phyloP scores from a whole-genome alignment of 2,888 invertebrate species.

The Ormyrus labotus region DNA sequence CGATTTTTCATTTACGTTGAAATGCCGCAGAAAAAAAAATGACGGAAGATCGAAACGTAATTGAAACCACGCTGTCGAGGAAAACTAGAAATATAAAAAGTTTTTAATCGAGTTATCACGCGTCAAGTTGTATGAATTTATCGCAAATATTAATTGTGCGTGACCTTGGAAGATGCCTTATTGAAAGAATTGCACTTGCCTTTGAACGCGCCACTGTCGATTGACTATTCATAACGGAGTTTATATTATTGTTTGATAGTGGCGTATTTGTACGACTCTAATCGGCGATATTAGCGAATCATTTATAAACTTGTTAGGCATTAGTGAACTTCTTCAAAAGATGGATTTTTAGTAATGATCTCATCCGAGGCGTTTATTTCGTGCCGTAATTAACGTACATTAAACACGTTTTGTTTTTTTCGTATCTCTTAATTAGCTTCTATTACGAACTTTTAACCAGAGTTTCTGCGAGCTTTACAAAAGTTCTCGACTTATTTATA shows the following conservation, averaged over 20 bases:
- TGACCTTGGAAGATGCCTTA: conserved; percentile 1
- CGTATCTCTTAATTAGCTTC: neutral
- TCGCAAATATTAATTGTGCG: neutral
- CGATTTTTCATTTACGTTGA: neutral
- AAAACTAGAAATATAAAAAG: no score
- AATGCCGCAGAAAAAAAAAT: no score
- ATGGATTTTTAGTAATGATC: neutral
- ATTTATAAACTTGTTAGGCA: conserved; percentile 41
- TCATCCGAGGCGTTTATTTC: conserved; percentile 23
- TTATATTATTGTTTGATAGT: conserved; percentile 35
- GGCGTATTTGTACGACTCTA: conserved; percentile 23
- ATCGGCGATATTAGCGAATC: conserved; percentile 31
- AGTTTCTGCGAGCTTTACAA: neutral
- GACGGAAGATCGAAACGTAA: no score
- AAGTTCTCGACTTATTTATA: no score
- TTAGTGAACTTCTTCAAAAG: conserved; percentile 32
- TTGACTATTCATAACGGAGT: conserved; percentile 39
- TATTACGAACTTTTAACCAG: conserved; percentile 3
- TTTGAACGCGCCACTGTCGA: conserved; percentile 22
- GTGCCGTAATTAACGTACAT: neutral
- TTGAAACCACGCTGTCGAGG: no score
- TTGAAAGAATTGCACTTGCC: neutral
- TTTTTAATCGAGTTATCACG: no score
- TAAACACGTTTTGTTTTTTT: neutral
- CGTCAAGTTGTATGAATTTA: no score